A percentile compares a stretch with the other conserved stretches of the same genome.
These are phyloP conservation scores for Etia nguti DNA, from an alignment of 2,113 vertebrate genomes.

Conservation along the genomic window DNA sequence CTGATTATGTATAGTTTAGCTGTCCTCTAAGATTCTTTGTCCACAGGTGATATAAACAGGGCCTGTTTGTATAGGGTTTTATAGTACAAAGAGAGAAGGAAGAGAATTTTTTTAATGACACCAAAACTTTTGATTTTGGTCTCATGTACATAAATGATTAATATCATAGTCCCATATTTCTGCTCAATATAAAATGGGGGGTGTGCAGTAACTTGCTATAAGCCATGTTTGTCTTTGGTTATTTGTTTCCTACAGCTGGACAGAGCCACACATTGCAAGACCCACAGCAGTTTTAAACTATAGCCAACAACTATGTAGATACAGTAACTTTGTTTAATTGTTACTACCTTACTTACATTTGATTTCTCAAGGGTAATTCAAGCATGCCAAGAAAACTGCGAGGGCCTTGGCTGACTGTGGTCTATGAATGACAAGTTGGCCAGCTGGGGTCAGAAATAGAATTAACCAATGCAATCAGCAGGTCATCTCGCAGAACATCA, in stretches of 20 bases:
- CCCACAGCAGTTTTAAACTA: background rate
- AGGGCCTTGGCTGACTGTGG: background rate
- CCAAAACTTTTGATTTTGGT: background rate
- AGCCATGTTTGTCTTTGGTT: background rate
- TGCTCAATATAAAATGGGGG: background rate
- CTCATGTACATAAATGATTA: background rate
- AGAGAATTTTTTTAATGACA: background rate
- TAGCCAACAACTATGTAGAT: background rate
- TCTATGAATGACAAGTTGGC: slow-evolving; percentile 13
- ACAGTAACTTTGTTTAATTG: slow-evolving; percentile 3
- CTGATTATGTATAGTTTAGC: background rate
- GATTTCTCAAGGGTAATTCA: slow-evolving; percentile 21
- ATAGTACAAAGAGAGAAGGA: background rate
- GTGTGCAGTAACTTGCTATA: background rate
- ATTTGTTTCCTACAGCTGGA: background rate
- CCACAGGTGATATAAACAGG: background rate
- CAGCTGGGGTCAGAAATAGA: background rate
- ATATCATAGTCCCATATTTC: background rate
- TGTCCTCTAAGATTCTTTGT: background rate
- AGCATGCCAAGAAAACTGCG: slow-evolving; percentile 9
- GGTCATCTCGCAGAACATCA: background rate
- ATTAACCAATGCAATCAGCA: background rate
- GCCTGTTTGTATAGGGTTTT: background rate
- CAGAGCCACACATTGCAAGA: background rate
- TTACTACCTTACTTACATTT: slow-evolving; percentile 37